Evolutionary conservation across 2,113 vertebrate species (phyloP), one percentile per base, ranked within the genome.

Genomic region (Melanotaenia duboulayi): DNA sequence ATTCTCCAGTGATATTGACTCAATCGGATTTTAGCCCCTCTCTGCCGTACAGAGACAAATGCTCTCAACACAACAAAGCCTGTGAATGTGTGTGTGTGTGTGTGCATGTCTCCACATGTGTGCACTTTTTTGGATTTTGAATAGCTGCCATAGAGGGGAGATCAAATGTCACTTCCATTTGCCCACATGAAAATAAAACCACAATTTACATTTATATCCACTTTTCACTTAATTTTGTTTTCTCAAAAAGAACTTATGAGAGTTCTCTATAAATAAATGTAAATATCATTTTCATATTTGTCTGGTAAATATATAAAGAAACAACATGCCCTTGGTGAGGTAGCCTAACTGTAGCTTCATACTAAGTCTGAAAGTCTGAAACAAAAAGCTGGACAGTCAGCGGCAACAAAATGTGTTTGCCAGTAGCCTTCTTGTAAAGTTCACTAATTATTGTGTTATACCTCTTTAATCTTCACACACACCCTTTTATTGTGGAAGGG

Each of bases 21-120:
- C 86, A 86, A 88, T 91, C 84, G 69, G 87, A 89, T 92, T 92
- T 92, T 84, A 93, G 92, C 90, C 92, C 90, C 86, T 91, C 78
- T 89, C 86, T 89, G 86, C 84, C 56, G 68, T 76, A 69, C 71
- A 77, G 80, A 92, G 88, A 91, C 87, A 89, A 92, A 88, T 66
- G 73, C 85, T 84, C 86, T 87, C 88, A 91, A 87, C 85, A 91
- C 90, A 93, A 93, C 93, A 94, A 92, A 94, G 88, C 71, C 79
- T 74, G 48, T 66, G 60, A 85, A 74, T 72, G 65, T 82, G 71
- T 84, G 86, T 42, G 40, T 42, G 40, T 42, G 40, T 42, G 78
- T 71, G 81, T 81, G 76, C 84, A 80, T 84, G 71, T 68, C 44
- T 78, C 72, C 64, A 64, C 16, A 54, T 28, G 60, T 75, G 65